These are phyloP conservation scores for Apogon hyalosoma DNA, from an alignment of 2,797 vertebrate genomes.

Conservation along the genomic window DNA sequence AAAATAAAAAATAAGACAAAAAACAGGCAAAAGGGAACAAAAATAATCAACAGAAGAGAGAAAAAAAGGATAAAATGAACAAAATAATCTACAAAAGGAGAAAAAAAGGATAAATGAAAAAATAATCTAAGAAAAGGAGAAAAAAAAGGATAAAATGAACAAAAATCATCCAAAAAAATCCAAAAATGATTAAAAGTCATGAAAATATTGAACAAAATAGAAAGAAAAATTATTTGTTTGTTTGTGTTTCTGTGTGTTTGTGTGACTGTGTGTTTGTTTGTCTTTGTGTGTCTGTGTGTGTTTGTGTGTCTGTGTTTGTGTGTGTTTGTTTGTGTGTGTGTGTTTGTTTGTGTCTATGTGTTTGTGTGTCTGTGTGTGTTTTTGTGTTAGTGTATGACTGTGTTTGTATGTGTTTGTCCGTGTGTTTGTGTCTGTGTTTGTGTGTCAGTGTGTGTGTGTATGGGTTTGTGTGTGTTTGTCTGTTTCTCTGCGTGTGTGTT, in stretches of 20 bases:
- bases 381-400: constrained; percentile 20
- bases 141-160: not conserved
- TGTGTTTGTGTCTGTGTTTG: constrained; percentile 1
- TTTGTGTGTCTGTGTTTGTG: not conserved
- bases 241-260: not conserved
- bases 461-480: too few relatives aligned
- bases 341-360: constrained; percentile 4
- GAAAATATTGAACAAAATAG: constrained; percentile 15
- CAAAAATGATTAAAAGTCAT: constrained; percentile 67
- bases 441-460: too few relatives aligned
- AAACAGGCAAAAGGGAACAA: too few relatives aligned
- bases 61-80: too few relatives aligned
- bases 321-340: constrained; percentile 18
- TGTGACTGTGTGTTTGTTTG: constrained; percentile 24
- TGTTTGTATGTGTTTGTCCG: constrained; percentile 47
- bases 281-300: constrained; percentile 3
- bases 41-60: too few relatives aligned
- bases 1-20: too few relatives aligned
- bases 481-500: not conserved
- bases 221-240: constrained; percentile 34
- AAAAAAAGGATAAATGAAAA: too few relatives aligned
- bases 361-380: constrained; percentile 21
- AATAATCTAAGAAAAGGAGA: too few relatives aligned
- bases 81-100: too few relatives aligned
- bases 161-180: constrained; percentile 58